A percentile compares a stretch with the other conserved stretches of the same genome.
These are phyloP conservation scores for Bradypodion pumilum DNA, from an alignment of 2,797 vertebrate genomes.

Conservation along the genomic window DNA sequence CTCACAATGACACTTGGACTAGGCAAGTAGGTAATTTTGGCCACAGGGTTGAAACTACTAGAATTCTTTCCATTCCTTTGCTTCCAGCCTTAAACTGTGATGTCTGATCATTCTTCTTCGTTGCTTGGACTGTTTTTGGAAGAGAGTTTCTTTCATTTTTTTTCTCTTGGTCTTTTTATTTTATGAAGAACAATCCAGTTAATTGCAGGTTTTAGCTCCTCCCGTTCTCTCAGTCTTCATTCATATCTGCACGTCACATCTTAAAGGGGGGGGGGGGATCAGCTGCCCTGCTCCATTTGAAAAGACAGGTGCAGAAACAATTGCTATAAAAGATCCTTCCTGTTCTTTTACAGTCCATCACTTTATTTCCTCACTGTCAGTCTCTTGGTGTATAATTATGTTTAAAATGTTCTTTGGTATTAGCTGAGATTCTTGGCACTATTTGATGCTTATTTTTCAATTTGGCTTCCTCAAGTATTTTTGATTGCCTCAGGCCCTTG, in stretches of 20 bases:
- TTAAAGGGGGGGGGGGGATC: slow-evolving; percentile 34
- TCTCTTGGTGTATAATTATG: slow-evolving; percentile 66
- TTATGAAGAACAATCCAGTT: slow-evolving; percentile 61
- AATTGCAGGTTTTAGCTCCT: slow-evolving; percentile 63
- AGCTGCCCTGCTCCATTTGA: slow-evolving; percentile 63
- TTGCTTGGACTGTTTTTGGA: slow-evolving; percentile 39
- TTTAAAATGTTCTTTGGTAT: slow-evolving; percentile 71
- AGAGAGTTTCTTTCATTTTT: slow-evolving; percentile 28
- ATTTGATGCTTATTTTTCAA: slow-evolving; percentile 67
- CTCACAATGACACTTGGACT: no score
- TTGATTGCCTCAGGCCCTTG: slow-evolving; percentile 64
- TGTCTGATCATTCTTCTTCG: background rate
- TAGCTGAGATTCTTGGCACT: slow-evolving; percentile 62
- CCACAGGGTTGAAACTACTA: no score
- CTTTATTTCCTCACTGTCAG: slow-evolving; percentile 59
- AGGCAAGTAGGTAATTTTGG: no score
- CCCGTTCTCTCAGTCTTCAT: slow-evolving; percentile 57
- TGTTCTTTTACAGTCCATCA: slow-evolving; percentile 61
- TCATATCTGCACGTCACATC: slow-evolving; percentile 46
- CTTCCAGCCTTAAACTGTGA: background rate
- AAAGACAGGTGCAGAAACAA: slow-evolving; percentile 63
- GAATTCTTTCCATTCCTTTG: no score
- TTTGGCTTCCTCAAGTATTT: slow-evolving; percentile 67
- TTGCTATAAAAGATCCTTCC: slow-evolving; percentile 53
- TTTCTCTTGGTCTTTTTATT: background rate